phyloP scores from a whole-genome alignment of 2,888 invertebrate genomes.

The Apocheima hispidaria region DNA sequence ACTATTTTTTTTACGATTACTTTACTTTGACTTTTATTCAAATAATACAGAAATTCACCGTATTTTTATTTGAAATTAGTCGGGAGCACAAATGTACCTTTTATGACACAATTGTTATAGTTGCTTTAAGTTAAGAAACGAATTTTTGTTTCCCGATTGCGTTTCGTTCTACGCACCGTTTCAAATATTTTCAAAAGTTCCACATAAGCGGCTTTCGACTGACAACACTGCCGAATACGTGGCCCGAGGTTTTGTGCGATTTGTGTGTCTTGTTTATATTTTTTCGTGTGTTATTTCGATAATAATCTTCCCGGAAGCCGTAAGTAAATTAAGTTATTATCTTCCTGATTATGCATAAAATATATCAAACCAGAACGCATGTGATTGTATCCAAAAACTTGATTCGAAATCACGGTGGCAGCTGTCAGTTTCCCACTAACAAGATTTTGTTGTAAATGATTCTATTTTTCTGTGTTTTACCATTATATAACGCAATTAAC shows the following conservation, averaged over 20 bases:
- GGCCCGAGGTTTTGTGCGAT: constrained; percentile 75
- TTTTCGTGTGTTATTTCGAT: constrained; percentile 72
- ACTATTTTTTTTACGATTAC: too few species aligned
- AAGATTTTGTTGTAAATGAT: constrained; percentile 55
- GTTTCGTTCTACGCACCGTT: constrained; percentile 57
- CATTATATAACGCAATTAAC: constrained; percentile 44
- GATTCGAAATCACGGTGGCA: constrained; percentile 41
- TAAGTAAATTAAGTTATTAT: constrained; percentile 63
- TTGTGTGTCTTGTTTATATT: constrained; percentile 79
- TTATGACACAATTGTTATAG: too few species aligned
- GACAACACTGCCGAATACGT: constrained; percentile 84
- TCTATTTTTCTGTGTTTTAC: constrained; percentile 40
- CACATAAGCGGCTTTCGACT: constrained; percentile 78
- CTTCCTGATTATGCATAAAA: constrained; percentile 29
- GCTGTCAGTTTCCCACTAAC: constrained; percentile 44
- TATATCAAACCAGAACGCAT: constrained; percentile 41
- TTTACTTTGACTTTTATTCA: too few species aligned
- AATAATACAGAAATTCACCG: too few species aligned
- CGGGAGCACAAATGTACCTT: too few species aligned
- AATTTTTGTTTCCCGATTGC: constrained; percentile 23
- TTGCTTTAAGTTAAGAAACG: too few species aligned
- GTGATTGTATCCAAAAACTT: constrained; percentile 48
- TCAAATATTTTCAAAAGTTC: constrained; percentile 76
- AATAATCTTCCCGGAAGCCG: constrained; percentile 65
- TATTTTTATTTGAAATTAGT: too few species aligned